A percentile compares a stretch with the other conserved stretches of the same genome.
phyloP scores from a whole-genome alignment of 53 echinoderm and acorn worm species.

The Patiria pectinifera region DNA sequence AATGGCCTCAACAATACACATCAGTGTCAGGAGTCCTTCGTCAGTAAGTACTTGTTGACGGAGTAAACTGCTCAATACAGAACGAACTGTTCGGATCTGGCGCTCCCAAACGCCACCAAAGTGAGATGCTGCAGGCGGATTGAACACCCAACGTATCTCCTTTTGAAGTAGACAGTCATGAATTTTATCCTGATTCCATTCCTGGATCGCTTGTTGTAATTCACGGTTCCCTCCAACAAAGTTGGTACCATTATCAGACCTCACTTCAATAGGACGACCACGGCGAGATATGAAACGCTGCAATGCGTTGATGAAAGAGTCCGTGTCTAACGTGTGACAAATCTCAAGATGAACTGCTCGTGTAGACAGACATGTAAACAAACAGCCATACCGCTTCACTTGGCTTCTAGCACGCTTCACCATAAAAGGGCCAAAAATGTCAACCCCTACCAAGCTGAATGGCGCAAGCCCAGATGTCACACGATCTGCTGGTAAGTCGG shows the following conservation, averaged over 20 bases:
- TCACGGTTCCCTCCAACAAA: constrained; percentile 36
- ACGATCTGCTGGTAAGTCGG: constrained; percentile 45
- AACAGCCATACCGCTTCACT: constrained; percentile 25
- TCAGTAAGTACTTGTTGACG: constrained; percentile 65
- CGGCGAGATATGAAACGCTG: constrained; percentile 7
- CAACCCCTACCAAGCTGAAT: constrained; percentile 24
- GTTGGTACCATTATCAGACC: constrained; percentile 62
- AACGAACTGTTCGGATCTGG: constrained; percentile 49
- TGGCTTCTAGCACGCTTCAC: constrained; percentile 21
- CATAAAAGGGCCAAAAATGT: constrained; percentile 46
- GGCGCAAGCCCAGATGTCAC: constrained; percentile 28
- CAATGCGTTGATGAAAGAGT: constrained; percentile 20
- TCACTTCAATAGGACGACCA: constrained; percentile 21
- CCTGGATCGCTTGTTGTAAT: background rate
- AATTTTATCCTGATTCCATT: constrained; percentile 31
- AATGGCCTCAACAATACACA: constrained; percentile 74
- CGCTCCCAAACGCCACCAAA: constrained; percentile 68
- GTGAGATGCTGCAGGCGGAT: constrained; percentile 51
- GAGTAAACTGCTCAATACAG: constrained; percentile 51
- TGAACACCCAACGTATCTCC: constrained; percentile 55
- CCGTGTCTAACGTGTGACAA: constrained; percentile 11
- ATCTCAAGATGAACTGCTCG: constrained; percentile 20
- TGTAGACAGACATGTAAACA: constrained; percentile 37
- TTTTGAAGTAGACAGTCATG: background rate
- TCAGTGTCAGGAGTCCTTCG: constrained; percentile 60